These are phyloP conservation scores for Pseudochirops corinnae DNA, from an alignment of 2,797 vertebrate genomes.

Conservation along the genomic window DNA sequence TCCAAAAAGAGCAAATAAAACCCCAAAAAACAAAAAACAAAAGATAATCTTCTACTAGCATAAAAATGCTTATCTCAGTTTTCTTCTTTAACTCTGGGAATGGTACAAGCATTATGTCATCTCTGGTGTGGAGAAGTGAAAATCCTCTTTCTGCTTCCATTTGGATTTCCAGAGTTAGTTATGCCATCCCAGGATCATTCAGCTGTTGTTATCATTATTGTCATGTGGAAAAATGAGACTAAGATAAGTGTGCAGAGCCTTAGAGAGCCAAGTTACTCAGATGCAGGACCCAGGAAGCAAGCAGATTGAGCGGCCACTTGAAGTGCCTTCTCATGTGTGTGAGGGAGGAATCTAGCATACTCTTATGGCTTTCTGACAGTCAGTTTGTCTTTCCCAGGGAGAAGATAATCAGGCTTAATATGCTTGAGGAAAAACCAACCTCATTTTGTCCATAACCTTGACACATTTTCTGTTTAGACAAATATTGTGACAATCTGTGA, in stretches of 20 bases:
- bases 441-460: background rate
- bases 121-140: background rate
- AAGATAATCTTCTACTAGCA: background rate
- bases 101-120: background rate
- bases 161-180: background rate
- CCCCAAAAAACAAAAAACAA: background rate
- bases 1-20: too few species aligned
- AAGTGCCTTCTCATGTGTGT: background rate
- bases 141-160: background rate
- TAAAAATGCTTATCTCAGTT: background rate
- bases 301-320: background rate
- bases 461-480: conserved; percentile 33
- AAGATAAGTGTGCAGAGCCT: background rate
- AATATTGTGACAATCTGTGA: conserved; percentile 26
- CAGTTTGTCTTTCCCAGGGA: background rate
- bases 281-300: background rate
- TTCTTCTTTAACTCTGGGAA: conserved; percentile 51
- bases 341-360: background rate
- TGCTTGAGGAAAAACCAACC: background rate
- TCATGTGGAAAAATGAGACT: background rate
- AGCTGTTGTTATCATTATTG: background rate
- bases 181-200: background rate
- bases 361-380: background rate
- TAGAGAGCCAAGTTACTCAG: background rate
- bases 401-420: background rate